Evolutionary conservation across 2,113 vertebrate genomes (phyloP), one percentile per base, ranked within the genome.

Genomic region (Numenius arquata): DNA sequence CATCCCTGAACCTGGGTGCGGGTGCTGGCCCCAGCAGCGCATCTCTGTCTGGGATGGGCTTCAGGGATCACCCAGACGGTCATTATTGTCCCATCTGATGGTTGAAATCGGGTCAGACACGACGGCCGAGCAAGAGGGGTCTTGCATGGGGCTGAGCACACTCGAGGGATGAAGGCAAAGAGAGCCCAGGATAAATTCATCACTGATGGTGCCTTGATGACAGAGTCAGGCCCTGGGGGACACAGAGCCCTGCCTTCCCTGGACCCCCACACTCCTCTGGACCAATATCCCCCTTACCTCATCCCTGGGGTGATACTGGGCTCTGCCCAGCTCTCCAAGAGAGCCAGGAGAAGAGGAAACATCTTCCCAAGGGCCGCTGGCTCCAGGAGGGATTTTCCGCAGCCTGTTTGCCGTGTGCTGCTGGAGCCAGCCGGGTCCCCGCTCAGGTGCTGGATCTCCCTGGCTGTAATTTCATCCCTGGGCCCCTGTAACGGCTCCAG

Each of bases 371-470:
- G 8, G 30, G 26, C 8, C 2, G 30, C 56, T 56, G 90, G 94
- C 93, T 93, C 73, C 3, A 1, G 65, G 40, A 53, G 81, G 81
- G 89, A 94, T 95, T 96, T 97, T 93, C 95, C 75, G 15, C 81
- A 38, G 81, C 59, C 94, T 62, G 14, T 66, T 91, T 43, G 53
- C 90, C 30, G 11, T 66, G 80, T 67, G 79, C 61, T 79, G 96
- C 62, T 1, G 5, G 67, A 85, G 74, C 40, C 65, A 85, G 68
- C 56, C 72, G 18, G 2, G 72, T 23, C n/a, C 21, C 61, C 22
- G 90, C 84, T 95, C 89, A 88, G 96, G 96, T 94, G 94, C 86
- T 80, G 88, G 62, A 50, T 71, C 43, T 68, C 80, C 70, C 72
- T 55, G 93, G 75, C 78, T 96, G 94, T 55, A 85, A 94, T 95